Evolutionary conservation across 2,888 invertebrate species (phyloP).

Genomic region (Mythimna loreyi): DNA sequence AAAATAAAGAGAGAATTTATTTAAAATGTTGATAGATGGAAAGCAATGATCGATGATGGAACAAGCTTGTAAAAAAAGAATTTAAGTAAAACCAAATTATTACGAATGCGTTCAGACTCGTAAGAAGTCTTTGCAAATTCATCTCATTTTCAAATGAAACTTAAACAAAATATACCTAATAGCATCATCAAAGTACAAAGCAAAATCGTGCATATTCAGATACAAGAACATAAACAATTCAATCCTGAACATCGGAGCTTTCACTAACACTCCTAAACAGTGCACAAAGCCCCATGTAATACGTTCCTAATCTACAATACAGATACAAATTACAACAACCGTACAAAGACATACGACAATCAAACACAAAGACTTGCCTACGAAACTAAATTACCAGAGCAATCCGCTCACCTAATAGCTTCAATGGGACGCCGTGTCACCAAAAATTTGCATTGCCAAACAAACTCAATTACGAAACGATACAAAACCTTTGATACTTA

Average conservation of each 20-base stretch:
- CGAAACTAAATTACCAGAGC: slow-evolving; percentile 89
- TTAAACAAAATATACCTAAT: slow-evolving; percentile 27
- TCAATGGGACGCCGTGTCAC: slow-evolving; percentile 84
- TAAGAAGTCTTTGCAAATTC: background rate
- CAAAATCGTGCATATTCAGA: slow-evolving; percentile 40
- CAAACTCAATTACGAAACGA: slow-evolving; percentile 73
- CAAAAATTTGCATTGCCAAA: slow-evolving; percentile 86
- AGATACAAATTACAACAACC: slow-evolving; percentile 81
- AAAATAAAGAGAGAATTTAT: no score
- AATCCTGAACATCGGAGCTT: slow-evolving; percentile 68
- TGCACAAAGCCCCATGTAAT: slow-evolving; percentile 70
- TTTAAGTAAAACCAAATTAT: no score
- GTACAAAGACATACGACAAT: slow-evolving; percentile 78
- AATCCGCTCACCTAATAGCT: slow-evolving; percentile 87
- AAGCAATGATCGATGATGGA: no score
- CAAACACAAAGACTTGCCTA: slow-evolving; percentile 86
- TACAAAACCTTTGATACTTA: slow-evolving; percentile 57
- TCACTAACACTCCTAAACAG: slow-evolving; percentile 74
- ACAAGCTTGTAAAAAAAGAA: background rate
- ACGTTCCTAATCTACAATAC: slow-evolving; percentile 73
- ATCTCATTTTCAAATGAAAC: slow-evolving; percentile 10
- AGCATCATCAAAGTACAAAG: slow-evolving; percentile 38
- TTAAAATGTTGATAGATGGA: no score
- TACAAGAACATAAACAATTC: slow-evolving; percentile 49
- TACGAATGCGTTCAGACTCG: background rate